Evolutionary conservation across 2,113 vertebrate genomes (phyloP).

Genomic region (Zosterops borbonicus): DNA sequence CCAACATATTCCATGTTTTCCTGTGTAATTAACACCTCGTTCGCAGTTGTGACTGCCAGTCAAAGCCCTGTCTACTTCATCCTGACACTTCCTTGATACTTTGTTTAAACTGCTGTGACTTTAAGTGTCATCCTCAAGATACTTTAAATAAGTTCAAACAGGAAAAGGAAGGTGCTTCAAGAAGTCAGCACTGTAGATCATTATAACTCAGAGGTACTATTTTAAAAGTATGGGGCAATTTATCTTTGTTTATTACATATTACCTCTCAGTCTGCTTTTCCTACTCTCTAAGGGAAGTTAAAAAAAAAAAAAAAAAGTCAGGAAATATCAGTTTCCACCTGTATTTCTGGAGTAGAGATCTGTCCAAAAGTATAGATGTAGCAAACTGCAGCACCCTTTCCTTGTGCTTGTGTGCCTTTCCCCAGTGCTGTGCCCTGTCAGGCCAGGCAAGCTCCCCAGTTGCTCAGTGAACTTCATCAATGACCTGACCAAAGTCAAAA

Average conservation of each 20-base stretch:
- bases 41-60: conserved; percentile 73
- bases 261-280: not conserved
- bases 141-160: conserved; percentile 44
- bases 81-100: conserved; percentile 70
- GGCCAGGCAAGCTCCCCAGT: not conserved
- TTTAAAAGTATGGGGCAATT: conserved; percentile 23
- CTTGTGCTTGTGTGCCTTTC: not conserved
- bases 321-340: not conserved
- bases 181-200: conserved; percentile 21
- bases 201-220: not conserved
- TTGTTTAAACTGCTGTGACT: conserved; percentile 62
- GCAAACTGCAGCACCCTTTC: not conserved
- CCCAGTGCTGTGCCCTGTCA: fast-evolving
- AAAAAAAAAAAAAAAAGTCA: not conserved
- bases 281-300: not conserved
- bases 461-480: not conserved
- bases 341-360: not conserved
- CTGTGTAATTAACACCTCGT: conserved; percentile 77
- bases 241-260: not conserved
- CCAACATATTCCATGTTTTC: conserved; percentile 63
- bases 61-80: conserved; percentile 55
- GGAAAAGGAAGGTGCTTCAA: conserved; percentile 52
- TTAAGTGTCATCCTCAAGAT: conserved; percentile 38
- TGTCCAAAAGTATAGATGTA: not conserved
- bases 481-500: not conserved